Conservation (phyloP, 2,797 vertebrate species). For the Cyclura pinguis region DNA sequence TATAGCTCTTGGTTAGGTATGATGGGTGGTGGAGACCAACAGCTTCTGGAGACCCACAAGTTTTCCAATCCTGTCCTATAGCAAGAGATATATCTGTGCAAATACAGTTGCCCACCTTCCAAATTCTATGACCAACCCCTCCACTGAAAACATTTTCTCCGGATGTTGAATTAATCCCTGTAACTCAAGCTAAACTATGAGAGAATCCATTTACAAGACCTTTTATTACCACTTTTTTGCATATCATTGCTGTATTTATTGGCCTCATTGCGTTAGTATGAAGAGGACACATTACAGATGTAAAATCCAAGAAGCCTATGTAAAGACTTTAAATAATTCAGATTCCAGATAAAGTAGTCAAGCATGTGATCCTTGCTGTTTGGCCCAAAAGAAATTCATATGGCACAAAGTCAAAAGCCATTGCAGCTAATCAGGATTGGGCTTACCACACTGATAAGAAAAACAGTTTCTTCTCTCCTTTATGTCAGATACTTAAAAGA, state of each 20-base stretch:
- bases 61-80: background rate
- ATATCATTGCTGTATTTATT: slow-evolving; percentile 29
- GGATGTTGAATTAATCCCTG: background rate
- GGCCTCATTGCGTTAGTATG: background rate
- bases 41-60: too few relatives aligned
- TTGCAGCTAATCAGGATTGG: slow-evolving; percentile 23
- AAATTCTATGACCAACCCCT: background rate
- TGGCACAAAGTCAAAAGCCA: background rate
- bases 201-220: background rate
- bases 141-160: background rate
- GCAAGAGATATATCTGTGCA: background rate
- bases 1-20: too few relatives aligned
- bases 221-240: slow-evolving; percentile 20
- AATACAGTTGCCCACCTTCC: too few relatives aligned
- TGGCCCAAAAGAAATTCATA: slow-evolving; percentile 22
- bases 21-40: too few relatives aligned
- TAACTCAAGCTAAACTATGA: background rate
- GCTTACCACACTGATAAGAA: slow-evolving; percentile 7
- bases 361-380: slow-evolving; percentile 42
- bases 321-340: slow-evolving; percentile 62
- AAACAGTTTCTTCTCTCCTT: accelerated
- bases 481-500: background rate
- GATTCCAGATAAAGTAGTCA: slow-evolving; percentile 32
- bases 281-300: slow-evolving; percentile 41
- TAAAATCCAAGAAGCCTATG: slow-evolving; percentile 33